Evolutionary conservation across 2,113 vertebrate species (phyloP), one percentile per base, ranked within the genome.

Genomic region (Pelvicachromis taeniatus): DNA sequence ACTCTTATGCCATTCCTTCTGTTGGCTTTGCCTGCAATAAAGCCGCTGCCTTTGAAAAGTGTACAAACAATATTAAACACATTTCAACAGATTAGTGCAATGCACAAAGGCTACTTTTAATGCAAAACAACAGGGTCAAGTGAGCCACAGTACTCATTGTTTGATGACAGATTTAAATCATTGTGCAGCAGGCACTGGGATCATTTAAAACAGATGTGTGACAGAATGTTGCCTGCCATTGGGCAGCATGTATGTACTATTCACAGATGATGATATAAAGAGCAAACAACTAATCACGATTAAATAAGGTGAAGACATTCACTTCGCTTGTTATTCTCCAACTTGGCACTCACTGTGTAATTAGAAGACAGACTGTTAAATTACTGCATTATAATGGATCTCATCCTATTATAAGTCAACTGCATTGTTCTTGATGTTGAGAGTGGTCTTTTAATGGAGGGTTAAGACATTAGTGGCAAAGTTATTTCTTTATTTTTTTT

Each of bases 51-150:
- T 94, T 93, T 95, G 90, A 96, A 90, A 94, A 94, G 93, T 95
- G 93, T 95, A 95, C 94, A 95, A 96, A 96, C 94, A 96, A 95
- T 92, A 94, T 95, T 95, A 95, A 96, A 95, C 91, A 94, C 89
- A 92, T 95, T 96, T 95, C 78, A 93, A 94, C 87, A 92, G 91
- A 94, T 95, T 93, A 95, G 86, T 70, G 86, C 91, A 83, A 88
- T 89, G 90, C 89, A 82, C 78, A 59, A 77, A 73, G 81, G 88
- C 56, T 80, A 90, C 82, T 86, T 91, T 82, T 83, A 80, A 92
- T 88, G 82, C 70, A 89, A 88, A 93, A 78, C 77, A 81, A 56
- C 5, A 23, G 84, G 93, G 93, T 93, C 94, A 95, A 93, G 89
- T 65, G 70, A 85, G 77, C 58, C 81, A 54, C 55, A 3, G 40